phyloP scores from a whole-genome alignment of 35 echinoderm and acorn worm species.

The Ophioderma brevispina region DNA sequence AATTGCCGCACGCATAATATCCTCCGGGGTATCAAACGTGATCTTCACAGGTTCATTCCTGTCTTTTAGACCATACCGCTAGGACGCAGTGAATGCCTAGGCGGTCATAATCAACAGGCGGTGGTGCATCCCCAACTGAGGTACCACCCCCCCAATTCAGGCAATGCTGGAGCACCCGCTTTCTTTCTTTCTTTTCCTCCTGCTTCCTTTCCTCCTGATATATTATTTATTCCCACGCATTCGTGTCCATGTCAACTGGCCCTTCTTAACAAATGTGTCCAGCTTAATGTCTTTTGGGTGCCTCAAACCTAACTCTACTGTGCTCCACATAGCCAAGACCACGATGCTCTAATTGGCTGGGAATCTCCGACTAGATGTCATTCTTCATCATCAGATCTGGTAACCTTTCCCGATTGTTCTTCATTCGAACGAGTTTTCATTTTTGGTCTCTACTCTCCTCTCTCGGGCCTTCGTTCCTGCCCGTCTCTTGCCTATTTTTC shows the following conservation, averaged over 20 bases:
- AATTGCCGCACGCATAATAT: background rate
- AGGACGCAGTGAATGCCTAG: background rate
- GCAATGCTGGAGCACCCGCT: background rate
- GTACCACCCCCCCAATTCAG: background rate
- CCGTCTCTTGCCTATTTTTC: background rate
- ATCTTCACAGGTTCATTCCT: background rate
- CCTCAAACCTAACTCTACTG: too few species aligned
- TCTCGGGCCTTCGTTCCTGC: background rate
- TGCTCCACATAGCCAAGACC: background rate
- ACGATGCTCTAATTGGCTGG: background rate
- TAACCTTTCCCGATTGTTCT: background rate
- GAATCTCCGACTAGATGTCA: background rate
- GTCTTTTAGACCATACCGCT: background rate
- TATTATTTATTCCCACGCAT: background rate
- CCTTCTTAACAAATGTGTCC: background rate
- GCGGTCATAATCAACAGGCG: background rate
- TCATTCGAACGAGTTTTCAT: background rate
- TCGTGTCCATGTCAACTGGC: background rate
- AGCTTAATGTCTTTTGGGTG: background rate
- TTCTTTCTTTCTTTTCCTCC: background rate
- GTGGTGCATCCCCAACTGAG: background rate
- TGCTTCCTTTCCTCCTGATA: background rate
- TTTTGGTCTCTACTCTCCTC: background rate
- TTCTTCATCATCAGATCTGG: background rate
- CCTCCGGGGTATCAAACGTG: background rate